A percentile compares a stretch with the other conserved stretches of the same genome.
Evolutionary conservation across 2,797 vertebrate genomes (phyloP).

Genomic region (Emys orbicularis): DNA sequence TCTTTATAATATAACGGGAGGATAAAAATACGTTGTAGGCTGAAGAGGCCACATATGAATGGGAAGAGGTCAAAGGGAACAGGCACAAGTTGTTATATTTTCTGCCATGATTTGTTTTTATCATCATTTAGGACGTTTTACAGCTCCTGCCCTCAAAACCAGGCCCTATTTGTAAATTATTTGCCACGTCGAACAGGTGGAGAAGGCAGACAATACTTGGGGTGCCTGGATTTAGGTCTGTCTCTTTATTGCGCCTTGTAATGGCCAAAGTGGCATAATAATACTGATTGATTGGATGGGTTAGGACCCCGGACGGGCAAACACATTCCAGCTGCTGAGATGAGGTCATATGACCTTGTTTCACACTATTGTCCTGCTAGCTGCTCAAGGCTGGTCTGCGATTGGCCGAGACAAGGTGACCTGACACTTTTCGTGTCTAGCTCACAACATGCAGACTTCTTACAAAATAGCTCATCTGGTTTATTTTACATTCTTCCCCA

Average conservation of each 20-base stretch:
- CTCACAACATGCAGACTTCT: neutral
- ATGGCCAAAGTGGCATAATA: rapidly evolving
- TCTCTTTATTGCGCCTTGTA: neutral
- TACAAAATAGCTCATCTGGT: neutral
- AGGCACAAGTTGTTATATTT: rapidly evolving
- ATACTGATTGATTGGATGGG: neutral
- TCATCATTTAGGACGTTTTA: rapidly evolving
- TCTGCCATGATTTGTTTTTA: rapidly evolving
- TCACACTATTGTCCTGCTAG: neutral
- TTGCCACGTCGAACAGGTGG: neutral
- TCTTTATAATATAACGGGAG: neutral
- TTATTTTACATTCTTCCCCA: neutral
- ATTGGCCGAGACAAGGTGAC: neutral
- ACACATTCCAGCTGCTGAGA: neutral
- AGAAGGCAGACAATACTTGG: neutral
- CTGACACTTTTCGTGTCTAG: neutral
- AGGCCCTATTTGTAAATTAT: neutral
- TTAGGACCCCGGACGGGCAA: neutral
- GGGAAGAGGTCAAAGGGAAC: neutral
- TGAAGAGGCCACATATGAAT: neutral
- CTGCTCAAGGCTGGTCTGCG: neutral
- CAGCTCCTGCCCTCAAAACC: neutral
- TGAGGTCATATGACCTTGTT: neutral
- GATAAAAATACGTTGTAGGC: rapidly evolving
- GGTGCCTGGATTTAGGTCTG: rapidly evolving